Evolutionary conservation across 2,888 invertebrate genomes (phyloP), one percentile per base, ranked within the genome.

Genomic region (Melanchra persicariae): DNA sequence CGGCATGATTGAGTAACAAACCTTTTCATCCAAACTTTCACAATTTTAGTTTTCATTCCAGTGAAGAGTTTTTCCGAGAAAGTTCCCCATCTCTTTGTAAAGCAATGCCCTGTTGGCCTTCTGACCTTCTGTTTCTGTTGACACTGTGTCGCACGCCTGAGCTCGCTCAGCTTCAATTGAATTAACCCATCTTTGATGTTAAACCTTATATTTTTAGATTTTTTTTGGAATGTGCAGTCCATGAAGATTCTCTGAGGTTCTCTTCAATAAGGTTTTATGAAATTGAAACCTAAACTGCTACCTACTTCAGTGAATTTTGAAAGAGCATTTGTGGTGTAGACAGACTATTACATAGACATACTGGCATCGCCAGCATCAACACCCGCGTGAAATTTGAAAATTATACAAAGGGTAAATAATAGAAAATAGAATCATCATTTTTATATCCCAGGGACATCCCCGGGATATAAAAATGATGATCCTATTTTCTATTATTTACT

Each of bases 131-230:
- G 49, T 58, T 26, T 60, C 6, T 52, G 7, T n/a, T 17, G 54
- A n/a, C 24, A 26, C 43, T n/a, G 54, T 63, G 45, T 30, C 15
- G 17, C 30, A 34, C 34, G 2, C 8, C 40, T 12, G 7, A 34
- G 52, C 49, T 61, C 51, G 19, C 54, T 70, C 30, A 47, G 51
- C 43, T 67, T 59, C 67, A 63, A 74, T 72, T 59, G 60, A 78
- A 83, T 67, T 66, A 79, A 26, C 59, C 45, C 59, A 62, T 57
- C 63, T 58, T 68, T 65, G 22, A 68, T 51, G 67, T 26, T 40
- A 43, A 26, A 63, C 54, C 26, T 52, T 63, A 52, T 57, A 68
- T 68, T 74, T 79, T 61, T 64, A 78, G 43, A 55, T 17, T 1
- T 47, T 67, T 45, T 24, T 47, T 49, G 43, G 17, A 26, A 59